These are phyloP conservation scores for Harpegnathos saltator DNA, from an alignment of 1,140 invertebrate genomes.

Conservation along the genomic window DNA sequence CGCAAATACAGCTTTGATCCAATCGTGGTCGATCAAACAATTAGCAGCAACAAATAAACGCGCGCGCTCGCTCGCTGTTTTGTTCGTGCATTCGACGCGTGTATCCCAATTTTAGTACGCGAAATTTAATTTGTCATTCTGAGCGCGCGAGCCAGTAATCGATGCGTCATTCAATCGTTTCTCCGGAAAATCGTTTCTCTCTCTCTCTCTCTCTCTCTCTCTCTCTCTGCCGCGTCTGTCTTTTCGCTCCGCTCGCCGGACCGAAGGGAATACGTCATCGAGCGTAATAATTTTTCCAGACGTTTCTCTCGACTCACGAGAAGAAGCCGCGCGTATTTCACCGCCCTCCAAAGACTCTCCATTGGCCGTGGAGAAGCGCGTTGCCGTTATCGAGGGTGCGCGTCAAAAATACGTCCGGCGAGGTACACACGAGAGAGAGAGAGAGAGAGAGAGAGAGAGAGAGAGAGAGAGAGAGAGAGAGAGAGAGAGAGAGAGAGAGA, in stretches of 20 bases:
- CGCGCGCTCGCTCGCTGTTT: background rate
- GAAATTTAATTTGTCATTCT: constrained; percentile 45
- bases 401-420: constrained; percentile 72
- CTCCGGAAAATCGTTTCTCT: background rate
- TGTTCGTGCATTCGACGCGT: background rate
- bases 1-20: constrained; percentile 52
- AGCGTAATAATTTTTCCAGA: constrained; percentile 53
- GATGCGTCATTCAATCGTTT: constrained; percentile 20
- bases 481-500: no score
- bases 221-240: no score
- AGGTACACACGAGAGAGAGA: no score
- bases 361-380: constrained; percentile 33
- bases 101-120: constrained; percentile 37
- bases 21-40: constrained; percentile 57
- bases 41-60: constrained; percentile 57
- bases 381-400: constrained; percentile 61
- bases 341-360: constrained; percentile 51
- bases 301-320: constrained; percentile 42
- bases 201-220: no score
- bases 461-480: no score
- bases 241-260: background rate
- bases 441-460: no score
- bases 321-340: constrained; percentile 57
- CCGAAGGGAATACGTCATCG: constrained; percentile 4
- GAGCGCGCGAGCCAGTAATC: constrained; percentile 19